Evolutionary conservation across 2,113 vertebrate species (phyloP), one percentile per base, ranked within the genome.

Genomic region (Phylloscopus whistleri): DNA sequence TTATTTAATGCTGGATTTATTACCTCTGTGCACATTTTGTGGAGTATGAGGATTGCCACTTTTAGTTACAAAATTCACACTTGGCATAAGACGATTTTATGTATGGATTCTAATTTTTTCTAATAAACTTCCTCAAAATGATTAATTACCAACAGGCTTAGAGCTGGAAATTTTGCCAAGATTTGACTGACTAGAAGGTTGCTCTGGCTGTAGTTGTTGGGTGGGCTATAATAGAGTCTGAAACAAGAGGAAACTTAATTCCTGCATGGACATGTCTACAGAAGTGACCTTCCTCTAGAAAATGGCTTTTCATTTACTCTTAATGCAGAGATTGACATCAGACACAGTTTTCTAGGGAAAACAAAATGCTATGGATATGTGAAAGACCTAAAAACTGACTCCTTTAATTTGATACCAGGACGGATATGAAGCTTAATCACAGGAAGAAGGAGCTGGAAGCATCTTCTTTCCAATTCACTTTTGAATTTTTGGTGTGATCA

Each of bases 1-100:
- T 90, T 94, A 88, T 94, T 93, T 93, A 96, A 87, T 94, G 52
- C 67, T 93, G 83, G 86, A 79, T 94, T 88, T 95, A 95, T 96
- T 95, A 87, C 68, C 89, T 93, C 53, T 72, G 52, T 39, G 46
- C 58, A 72, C 44, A 77, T 93, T 93, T 89, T 51, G 35, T 51
- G 49, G 37, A 91, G 39, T 79, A 43, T 56, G 53, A 77, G 51
- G 35, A 69, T 53, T 70, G 35, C 17, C 80, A 84, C 41, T 52
- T 85, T 77, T 53, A 78, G 64, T 69, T 92, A 82, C 13, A 84
- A 87, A 93, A 87, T 64, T 73, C 51, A 73, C 3, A 17, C 30
- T 46, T 91, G 63, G 67, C 24, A 17, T 55, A 66, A 51, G 6
- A 27, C 1, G 2, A 16, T 85, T 93, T 90, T 87, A 74, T 53